Percentiles rank a stretch among this genome's conserved stretches.
Evolutionary conservation across 2,888 invertebrate species (phyloP).

Genomic region (Dryocosmus kuriphilus): DNA sequence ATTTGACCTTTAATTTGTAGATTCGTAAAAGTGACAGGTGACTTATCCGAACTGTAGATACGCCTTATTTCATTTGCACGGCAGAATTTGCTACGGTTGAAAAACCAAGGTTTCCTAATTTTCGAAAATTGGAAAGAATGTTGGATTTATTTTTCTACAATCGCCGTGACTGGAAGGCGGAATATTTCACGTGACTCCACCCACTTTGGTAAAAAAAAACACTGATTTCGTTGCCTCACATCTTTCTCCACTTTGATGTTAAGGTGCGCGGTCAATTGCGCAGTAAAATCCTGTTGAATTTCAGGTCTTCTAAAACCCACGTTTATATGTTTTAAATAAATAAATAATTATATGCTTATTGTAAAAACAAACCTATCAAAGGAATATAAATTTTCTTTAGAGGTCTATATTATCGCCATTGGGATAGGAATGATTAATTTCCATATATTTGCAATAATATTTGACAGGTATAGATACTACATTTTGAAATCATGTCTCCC

Average conservation of each 20-base stretch:
- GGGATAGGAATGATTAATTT: too few relatives aligned
- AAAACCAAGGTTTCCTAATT: too few relatives aligned
- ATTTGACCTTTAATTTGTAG: too few relatives aligned
- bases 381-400: too few relatives aligned
- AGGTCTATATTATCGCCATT: too few relatives aligned
- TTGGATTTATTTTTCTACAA: not conserved
- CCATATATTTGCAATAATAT: too few relatives aligned
- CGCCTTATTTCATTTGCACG: too few relatives aligned
- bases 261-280: constrained; percentile 10
- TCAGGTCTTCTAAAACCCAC: not conserved
- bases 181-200: constrained; percentile 24
- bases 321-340: not conserved
- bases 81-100: too few relatives aligned
- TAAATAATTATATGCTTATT: not conserved
- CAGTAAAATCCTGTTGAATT: not conserved
- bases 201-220: constrained; percentile 21
- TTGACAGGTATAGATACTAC: not conserved
- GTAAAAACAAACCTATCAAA: too few relatives aligned
- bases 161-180: constrained; percentile 7
- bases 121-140: not conserved
- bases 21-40: too few relatives aligned
- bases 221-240: constrained; percentile 2
- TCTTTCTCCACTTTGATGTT: constrained; percentile 16
- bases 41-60: too few relatives aligned
- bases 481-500: not conserved